These are phyloP conservation scores for Tachycineta bicolor DNA, from an alignment of 2,113 vertebrate genomes.

Conservation along the genomic window DNA sequence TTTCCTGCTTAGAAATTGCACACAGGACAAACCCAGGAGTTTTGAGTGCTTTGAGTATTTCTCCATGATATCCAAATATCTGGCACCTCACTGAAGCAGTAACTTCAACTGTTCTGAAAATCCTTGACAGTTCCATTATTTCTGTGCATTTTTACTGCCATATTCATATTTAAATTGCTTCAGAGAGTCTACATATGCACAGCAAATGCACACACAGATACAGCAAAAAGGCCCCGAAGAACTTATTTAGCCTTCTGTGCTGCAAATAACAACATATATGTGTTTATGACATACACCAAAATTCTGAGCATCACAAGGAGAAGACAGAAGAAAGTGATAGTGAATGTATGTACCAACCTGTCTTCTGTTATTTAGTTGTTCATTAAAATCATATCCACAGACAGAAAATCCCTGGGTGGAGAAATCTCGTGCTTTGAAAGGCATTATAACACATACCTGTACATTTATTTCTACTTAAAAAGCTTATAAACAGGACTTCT, in stretches of 20 bases:
- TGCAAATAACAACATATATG: background rate
- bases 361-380: background rate
- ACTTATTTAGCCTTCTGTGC: background rate
- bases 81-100: slow-evolving; percentile 26
- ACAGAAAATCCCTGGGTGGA: background rate
- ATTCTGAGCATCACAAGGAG: background rate
- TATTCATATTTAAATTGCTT: background rate
- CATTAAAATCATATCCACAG: background rate
- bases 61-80: slow-evolving; percentile 16
- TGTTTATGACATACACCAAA: background rate
- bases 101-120: slow-evolving; percentile 1
- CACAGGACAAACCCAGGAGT: background rate
- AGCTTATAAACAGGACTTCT: background rate
- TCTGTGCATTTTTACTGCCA: background rate
- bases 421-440: background rate
- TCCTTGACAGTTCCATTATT: background rate
- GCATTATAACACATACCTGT: background rate
- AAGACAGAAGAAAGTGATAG: background rate
- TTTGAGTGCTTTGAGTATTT: slow-evolving; percentile 1
- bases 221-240: background rate
- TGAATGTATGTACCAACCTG: background rate
- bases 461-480: background rate
- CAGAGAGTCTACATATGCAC: background rate
- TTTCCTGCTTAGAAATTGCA: background rate
- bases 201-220: background rate